Conservation (phyloP, 2,113 vertebrate species). For the Tupaia tana region DNA sequence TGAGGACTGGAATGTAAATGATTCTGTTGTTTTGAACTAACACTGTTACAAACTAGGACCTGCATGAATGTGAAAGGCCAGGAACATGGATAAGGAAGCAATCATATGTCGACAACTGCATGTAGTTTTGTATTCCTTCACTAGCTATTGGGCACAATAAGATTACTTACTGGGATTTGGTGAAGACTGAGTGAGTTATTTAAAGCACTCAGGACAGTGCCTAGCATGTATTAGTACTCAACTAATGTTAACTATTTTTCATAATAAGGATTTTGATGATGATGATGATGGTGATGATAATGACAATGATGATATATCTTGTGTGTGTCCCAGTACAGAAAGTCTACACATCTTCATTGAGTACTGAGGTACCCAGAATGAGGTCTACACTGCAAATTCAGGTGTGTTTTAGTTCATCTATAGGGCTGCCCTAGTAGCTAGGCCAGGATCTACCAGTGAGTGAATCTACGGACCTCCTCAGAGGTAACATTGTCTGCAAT, state of each 20-base stretch:
- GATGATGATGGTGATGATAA: background rate
- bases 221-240: background rate
- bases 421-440: background rate
- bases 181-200: background rate
- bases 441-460: background rate
- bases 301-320: background rate
- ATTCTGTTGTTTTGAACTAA: no score
- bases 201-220: background rate
- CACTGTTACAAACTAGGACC: background rate
- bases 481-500: no score
- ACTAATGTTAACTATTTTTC: background rate
- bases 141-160: background rate
- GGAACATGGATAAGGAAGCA: background rate
- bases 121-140: background rate
- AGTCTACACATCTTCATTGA: background rate
- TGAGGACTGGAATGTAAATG: background rate
- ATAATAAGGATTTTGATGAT: background rate
- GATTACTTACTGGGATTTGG: background rate
- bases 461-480: background rate
- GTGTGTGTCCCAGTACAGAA: background rate
- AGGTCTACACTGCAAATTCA: background rate
- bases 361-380: background rate
- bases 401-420: background rate
- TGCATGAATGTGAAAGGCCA: background rate
- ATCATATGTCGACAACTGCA: background rate